phyloP scores from a whole-genome alignment of 2,888 invertebrate species.

The Panopea generosa region DNA sequence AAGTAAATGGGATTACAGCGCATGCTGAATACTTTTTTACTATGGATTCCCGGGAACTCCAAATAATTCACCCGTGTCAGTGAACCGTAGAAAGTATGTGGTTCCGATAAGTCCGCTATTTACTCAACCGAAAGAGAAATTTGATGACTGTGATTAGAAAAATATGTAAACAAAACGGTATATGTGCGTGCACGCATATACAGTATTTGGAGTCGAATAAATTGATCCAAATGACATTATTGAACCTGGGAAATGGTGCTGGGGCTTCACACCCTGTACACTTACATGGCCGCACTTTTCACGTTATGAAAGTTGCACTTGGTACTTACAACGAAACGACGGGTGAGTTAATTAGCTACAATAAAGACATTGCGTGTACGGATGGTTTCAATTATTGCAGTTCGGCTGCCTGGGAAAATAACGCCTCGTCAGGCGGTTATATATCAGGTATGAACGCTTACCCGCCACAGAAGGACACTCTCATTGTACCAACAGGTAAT shows the following conservation, averaged over 20 bases:
- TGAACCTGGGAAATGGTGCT: constrained; percentile 63
- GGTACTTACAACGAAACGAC: constrained; percentile 5
- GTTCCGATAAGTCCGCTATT: constrained; percentile 43
- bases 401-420: constrained; percentile 36
- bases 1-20: background rate
- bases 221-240: constrained; percentile 66
- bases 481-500: constrained; percentile 62
- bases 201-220: constrained; percentile 16
- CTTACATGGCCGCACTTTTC: constrained; percentile 76
- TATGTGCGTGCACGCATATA: constrained; percentile 66
- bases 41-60: constrained; percentile 66
- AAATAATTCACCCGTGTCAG: constrained; percentile 59
- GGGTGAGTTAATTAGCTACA: too few species aligned
- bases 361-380: constrained; percentile 25
- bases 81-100: constrained; percentile 59
- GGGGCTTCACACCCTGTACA: constrained; percentile 75
- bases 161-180: constrained; percentile 26
- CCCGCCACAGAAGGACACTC: constrained; percentile 67
- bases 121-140: constrained; percentile 35
- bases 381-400: constrained; percentile 40
- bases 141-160: constrained; percentile 11
- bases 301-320: constrained; percentile 65
- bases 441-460: constrained; percentile 45
- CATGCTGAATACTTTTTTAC: constrained; percentile 61
- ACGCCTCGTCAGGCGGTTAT: constrained; percentile 28